phyloP scores from a whole-genome alignment of 2,888 invertebrate species.

The Stratiomys singularior region DNA sequence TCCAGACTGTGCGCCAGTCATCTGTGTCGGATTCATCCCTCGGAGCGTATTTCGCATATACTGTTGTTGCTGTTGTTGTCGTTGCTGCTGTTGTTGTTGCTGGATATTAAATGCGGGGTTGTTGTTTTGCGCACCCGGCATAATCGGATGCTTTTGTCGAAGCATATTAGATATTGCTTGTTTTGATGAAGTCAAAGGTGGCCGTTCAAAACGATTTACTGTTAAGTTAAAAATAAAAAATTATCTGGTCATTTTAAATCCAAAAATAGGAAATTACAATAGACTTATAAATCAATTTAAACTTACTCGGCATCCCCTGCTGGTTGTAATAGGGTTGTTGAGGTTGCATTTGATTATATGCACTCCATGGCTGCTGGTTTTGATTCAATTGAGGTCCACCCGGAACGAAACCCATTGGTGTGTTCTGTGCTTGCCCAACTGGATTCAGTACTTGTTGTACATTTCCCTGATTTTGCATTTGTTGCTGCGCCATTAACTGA shows the following conservation, averaged over 20 bases:
- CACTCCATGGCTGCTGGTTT: conserved; percentile 61
- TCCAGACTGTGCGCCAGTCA: conserved; percentile 65
- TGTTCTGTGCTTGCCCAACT: conserved; percentile 60
- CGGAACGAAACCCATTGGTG: conserved; percentile 63
- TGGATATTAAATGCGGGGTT: conserved; percentile 58
- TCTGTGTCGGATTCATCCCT: conserved; percentile 65
- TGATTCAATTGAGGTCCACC: conserved; percentile 64
- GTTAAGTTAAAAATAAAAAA: conserved; percentile 28
- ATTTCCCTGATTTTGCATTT: conserved; percentile 60
- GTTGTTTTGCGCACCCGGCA: conserved; percentile 62
- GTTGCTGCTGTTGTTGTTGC: conserved; percentile 61
- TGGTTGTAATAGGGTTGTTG: conserved; percentile 61
- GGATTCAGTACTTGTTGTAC: conserved; percentile 59
- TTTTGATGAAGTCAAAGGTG: conserved; percentile 77
- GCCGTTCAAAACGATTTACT: conserved; percentile 66
- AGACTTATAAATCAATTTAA: neutral
- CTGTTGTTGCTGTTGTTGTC: conserved; percentile 62
- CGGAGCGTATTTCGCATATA: conserved; percentile 63
- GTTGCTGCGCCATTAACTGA: conserved; percentile 67
- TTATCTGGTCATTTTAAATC: neutral
- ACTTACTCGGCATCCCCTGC: conserved; percentile 62
- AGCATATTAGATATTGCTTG: conserved; percentile 89
- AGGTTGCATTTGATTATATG: conserved; percentile 61
- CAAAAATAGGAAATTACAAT: conserved; percentile 59
- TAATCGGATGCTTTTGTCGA: conserved; percentile 75